Percentiles rank a stretch among this genome's conserved stretches.
Evolutionary conservation across 2,113 vertebrate genomes (phyloP).

Genomic region (Ploceus nigricollis): DNA sequence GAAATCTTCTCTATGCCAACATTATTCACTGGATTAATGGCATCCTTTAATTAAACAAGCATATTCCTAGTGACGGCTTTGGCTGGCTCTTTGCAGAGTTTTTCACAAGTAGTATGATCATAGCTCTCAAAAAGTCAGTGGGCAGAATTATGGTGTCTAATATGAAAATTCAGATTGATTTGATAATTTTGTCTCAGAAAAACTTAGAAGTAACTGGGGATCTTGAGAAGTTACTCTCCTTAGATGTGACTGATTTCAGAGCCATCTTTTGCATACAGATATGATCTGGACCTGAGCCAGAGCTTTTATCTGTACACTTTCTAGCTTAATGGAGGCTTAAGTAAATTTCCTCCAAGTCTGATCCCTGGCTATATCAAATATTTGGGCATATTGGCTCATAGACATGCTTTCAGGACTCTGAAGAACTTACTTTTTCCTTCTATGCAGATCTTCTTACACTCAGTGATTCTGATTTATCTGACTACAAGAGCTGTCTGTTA

Average conservation of each 20-base stretch:
- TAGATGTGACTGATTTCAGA: not conserved
- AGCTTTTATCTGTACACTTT: not conserved
- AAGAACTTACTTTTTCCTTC: not conserved
- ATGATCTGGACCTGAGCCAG: not conserved
- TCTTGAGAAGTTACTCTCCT: not conserved
- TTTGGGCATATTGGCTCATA: not conserved
- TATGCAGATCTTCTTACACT: not conserved
- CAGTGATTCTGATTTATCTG: not conserved
- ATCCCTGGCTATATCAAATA: not conserved
- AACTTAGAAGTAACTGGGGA: not conserved
- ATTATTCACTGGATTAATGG: not conserved
- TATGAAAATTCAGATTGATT: not conserved
- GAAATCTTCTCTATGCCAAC: not conserved
- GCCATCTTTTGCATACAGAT: not conserved
- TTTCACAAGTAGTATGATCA: not conserved
- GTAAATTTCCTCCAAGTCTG: not conserved
- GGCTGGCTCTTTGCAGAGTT: not conserved
- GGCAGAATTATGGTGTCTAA: not conserved
- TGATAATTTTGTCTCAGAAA: not conserved
- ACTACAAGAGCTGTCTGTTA: not conserved
- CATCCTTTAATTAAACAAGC: not conserved
- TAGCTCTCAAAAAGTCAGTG: not conserved
- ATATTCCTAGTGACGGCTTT: not conserved
- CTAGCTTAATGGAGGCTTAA: not conserved
- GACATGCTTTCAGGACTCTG: not conserved